Conservation (phyloP, 2,888 invertebrate genomes). For the Serrognathus titanus region DNA sequence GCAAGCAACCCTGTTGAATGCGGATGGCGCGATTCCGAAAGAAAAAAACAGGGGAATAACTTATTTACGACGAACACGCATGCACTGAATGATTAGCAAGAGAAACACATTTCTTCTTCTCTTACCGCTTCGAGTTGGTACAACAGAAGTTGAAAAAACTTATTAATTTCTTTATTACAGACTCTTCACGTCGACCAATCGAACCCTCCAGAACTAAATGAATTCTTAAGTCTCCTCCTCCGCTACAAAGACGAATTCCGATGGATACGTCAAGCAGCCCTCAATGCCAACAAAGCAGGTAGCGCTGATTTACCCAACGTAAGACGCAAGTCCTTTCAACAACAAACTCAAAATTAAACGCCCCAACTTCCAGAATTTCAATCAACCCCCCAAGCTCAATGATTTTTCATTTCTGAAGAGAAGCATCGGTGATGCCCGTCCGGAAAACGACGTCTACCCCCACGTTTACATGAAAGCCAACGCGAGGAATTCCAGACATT, state of each 20-base stretch:
- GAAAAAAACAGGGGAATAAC: background rate
- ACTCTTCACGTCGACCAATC: constrained; percentile 36
- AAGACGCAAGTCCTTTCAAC: no score
- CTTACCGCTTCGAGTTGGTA: no score
- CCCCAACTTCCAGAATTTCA: background rate
- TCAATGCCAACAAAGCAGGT: constrained; percentile 5
- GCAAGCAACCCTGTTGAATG: background rate
- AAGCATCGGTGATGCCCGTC: constrained; percentile 14
- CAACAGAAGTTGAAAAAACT: no score
- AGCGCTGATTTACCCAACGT: background rate
- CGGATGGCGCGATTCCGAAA: background rate
- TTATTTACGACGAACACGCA: background rate
- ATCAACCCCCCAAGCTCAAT: background rate
- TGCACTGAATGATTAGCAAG: no score
- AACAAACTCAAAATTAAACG: no score
- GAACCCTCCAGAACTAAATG: constrained; percentile 40
- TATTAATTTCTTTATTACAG: constrained; percentile 22
- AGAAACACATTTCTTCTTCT: no score
- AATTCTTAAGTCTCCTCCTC: constrained; percentile 39
- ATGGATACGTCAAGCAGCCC: constrained; percentile 35
- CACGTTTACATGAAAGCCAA: constrained; percentile 15
- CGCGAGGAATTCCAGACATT: background rate
- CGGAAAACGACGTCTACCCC: constrained; percentile 28
- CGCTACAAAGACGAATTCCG: constrained; percentile 41
- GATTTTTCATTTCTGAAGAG: constrained; percentile 1